phyloP scores from a whole-genome alignment of 2,888 invertebrate species.

The Coenonympha glycerion region DNA sequence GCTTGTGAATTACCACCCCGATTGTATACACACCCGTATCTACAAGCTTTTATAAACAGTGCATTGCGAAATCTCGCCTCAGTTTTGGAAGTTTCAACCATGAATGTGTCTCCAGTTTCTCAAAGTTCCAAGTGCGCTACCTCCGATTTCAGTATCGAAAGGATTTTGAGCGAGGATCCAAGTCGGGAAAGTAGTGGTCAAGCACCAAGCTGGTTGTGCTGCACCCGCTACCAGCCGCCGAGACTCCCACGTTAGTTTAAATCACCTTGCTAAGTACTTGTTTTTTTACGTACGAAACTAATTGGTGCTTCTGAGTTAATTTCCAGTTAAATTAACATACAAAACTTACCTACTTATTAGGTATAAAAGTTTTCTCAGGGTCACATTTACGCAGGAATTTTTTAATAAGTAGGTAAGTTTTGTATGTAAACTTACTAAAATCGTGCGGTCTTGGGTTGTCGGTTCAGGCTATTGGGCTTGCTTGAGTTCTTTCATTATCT shows the following conservation, averaged over 20 bases:
- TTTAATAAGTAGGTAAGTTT: no score
- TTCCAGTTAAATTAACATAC: no score
- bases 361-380: no score
- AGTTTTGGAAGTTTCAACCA: conserved; percentile 33
- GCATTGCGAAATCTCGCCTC: conserved; percentile 18
- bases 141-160: conserved; percentile 78
- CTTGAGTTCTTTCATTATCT: no score
- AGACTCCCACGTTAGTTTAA: conserved; percentile 78
- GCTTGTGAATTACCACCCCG: conserved; percentile 36
- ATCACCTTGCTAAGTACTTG: no score
- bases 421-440: no score
- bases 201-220: conserved; percentile 79
- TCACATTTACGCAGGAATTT: no score
- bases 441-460: no score
- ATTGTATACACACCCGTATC: conserved; percentile 30
- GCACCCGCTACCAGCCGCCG: conserved; percentile 83
- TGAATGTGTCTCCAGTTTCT: conserved; percentile 55
- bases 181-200: conserved; percentile 31
- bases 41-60: conserved; percentile 34
- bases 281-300: background rate
- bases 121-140: conserved; percentile 48
- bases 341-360: no score
- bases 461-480: no score
- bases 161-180: conserved; percentile 73
- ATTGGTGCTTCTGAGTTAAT: no score